Conservation (phyloP, 2,797 vertebrate species). For the Gastrophryne carolinensis region DNA sequence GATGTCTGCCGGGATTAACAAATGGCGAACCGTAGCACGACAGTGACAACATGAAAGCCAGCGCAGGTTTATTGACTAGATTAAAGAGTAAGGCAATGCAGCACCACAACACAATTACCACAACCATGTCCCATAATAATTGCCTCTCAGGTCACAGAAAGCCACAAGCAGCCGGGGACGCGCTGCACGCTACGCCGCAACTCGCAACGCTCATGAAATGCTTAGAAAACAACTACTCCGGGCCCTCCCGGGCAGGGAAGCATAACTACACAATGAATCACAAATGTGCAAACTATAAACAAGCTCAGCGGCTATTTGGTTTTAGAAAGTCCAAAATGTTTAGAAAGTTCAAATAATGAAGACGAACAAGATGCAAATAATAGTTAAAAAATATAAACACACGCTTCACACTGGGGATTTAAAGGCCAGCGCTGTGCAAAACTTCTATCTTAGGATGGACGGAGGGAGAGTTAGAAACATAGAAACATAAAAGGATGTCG, state of each 20-base stretch:
- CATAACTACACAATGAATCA: background rate
- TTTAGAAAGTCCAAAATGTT: background rate
- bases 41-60: conserved; percentile 46
- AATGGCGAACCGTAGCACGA: conserved; percentile 49
- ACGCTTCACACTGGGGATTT: too few species aligned
- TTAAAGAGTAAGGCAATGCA: conserved; percentile 41
- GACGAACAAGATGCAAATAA: too few species aligned
- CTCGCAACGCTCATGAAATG: background rate
- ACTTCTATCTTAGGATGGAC: too few species aligned
- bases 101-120: conserved; percentile 41
- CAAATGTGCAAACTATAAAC: background rate
- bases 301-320: background rate
- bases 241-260: background rate
- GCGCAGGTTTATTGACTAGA: conserved; percentile 42
- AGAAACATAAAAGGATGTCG: too few species aligned
- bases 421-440: too few species aligned
- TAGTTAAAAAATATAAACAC: background rate
- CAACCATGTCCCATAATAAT: conserved; percentile 26
- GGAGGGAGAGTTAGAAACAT: too few species aligned
- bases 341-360: background rate
- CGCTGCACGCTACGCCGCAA: background rate
- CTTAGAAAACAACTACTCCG: background rate
- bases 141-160: conserved; percentile 10
- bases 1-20: conserved; percentile 46
- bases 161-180: background rate